Conservation (phyloP, 2,888 invertebrate genomes). For the Agonopterix alstromeriana region DNA sequence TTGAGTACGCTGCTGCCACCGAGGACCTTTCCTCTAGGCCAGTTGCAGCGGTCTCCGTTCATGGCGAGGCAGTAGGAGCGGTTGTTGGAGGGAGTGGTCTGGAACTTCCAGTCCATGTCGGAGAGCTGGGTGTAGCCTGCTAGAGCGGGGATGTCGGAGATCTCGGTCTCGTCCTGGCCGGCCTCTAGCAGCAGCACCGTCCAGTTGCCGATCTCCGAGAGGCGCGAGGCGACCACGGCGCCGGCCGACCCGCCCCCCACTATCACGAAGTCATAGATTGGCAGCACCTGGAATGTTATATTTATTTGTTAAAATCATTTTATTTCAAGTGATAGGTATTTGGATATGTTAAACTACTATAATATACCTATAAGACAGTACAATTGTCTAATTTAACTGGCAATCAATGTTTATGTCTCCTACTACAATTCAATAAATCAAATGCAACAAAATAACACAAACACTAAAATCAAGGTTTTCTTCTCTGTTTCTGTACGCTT, state of each 20-base stretch:
- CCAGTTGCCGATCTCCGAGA: conserved; percentile 89
- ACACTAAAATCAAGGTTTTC: too few relatives aligned
- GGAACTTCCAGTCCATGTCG: conserved; percentile 94
- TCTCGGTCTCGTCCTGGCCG: conserved; percentile 91
- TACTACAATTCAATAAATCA: too few relatives aligned
- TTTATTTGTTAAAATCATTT: neutral
- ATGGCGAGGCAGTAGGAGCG: conserved; percentile 91
- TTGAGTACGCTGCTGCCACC: conserved; percentile 93
- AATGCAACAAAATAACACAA: too few relatives aligned
- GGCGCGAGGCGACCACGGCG: conserved; percentile 89
- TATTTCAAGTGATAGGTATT: neutral
- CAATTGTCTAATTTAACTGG: too few relatives aligned
- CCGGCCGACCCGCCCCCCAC: conserved; percentile 94
- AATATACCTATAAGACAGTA: too few relatives aligned
- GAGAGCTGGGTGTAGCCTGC: conserved; percentile 91
- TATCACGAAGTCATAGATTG: conserved; percentile 90
- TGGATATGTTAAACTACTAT: neutral
- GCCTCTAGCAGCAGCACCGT: conserved; percentile 90
- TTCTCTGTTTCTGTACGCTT: too few relatives aligned
- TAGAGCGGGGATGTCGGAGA: conserved; percentile 90
- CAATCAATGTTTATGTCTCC: too few relatives aligned
- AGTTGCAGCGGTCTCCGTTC: conserved; percentile 91
- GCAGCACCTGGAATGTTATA: conserved; percentile 76
- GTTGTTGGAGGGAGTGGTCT: conserved; percentile 86
- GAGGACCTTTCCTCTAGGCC: conserved; percentile 94